Evolutionary conservation across 30 jellyfish, hydroid and myxozoan species (phyloP).

Genomic region (Nemopilema nomurai): DNA sequence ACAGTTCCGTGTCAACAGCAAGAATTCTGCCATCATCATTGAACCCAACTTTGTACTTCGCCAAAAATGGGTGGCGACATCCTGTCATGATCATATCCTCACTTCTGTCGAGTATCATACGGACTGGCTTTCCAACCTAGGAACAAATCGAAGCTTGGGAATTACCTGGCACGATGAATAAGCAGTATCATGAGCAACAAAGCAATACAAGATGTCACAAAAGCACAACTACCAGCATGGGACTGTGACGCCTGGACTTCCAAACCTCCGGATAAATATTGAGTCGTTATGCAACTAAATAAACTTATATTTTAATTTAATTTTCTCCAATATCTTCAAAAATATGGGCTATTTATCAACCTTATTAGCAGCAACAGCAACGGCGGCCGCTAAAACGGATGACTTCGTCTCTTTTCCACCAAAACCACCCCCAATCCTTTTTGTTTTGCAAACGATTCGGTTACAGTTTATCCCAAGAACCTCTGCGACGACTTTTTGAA

Average conservation of each 20-base stretch:
- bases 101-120: conserved; percentile 33
- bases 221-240: neutral
- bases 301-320: too few relatives aligned
- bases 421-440: conserved; percentile 39
- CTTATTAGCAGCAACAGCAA: conserved; percentile 47
- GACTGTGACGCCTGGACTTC: too few relatives aligned
- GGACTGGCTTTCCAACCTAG: conserved; percentile 39
- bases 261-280: too few relatives aligned
- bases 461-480: conserved; percentile 14
- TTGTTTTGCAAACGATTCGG: conserved; percentile 15
- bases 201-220: neutral
- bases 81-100: conserved; percentile 46
- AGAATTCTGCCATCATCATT: conserved; percentile 21
- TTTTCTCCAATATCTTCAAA: too few relatives aligned
- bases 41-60: conserved; percentile 47
- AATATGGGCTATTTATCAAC: too few relatives aligned
- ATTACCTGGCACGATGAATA: too few relatives aligned
- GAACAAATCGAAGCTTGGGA: neutral
- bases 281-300: too few relatives aligned
- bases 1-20: conserved; percentile 17
- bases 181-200: too few relatives aligned
- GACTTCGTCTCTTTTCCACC: conserved; percentile 53
- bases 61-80: conserved; percentile 22
- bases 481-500: conserved; percentile 16
- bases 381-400: conserved; percentile 13